Base-by-base conservation (phyloP, 1,140 invertebrate species). In the Zophobas atratus region DNA sequence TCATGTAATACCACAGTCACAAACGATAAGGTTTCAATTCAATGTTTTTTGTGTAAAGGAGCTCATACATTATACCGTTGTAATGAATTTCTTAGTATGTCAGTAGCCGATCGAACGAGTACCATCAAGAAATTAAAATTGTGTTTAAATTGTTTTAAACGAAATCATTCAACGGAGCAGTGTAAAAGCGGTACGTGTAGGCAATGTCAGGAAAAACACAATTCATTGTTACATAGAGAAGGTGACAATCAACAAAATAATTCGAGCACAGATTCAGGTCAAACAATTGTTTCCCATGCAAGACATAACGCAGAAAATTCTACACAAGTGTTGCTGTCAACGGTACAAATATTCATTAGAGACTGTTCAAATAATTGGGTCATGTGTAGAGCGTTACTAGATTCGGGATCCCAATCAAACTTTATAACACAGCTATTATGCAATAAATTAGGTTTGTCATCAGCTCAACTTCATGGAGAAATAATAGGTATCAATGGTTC, bases 91-190 rank as follows among this genome's bases (percentile, higher is more conserved):
- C 6, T 60, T 1, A 75, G 57, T 32, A 8, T 75, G 32, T 0
- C 34, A 1, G 3, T 39, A 0, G n/a, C 2, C 1, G 74, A 63
- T 8, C 43, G 38, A 76, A 67, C 38, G 1, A 55, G 20, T 6
- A 6, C 33, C 46, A 39, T 76, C 33, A 39, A 76, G 36, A 5
- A 8, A 48, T 34, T 67, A 34, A 67, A 70, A 49, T 67, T 76
- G 34, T 76, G 74, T 41, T 6, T 38, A 43, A 76, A 76, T 76
- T 76, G 74, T 36, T 38, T 76, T 6, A 63, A 41, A 51, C 39
- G 36, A 5, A 51, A 49, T 49, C 74, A 67, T 70, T 6, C 35
- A 2, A 32, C 48, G 8, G 4, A 41, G 33, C 6, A 57, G 35
- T 75, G 73, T 43, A 8, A 33, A 20, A 35, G 0, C 4, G n/a